phyloP scores from a whole-genome alignment of 2,888 invertebrate species.

The Scaptomyza parva region DNA sequence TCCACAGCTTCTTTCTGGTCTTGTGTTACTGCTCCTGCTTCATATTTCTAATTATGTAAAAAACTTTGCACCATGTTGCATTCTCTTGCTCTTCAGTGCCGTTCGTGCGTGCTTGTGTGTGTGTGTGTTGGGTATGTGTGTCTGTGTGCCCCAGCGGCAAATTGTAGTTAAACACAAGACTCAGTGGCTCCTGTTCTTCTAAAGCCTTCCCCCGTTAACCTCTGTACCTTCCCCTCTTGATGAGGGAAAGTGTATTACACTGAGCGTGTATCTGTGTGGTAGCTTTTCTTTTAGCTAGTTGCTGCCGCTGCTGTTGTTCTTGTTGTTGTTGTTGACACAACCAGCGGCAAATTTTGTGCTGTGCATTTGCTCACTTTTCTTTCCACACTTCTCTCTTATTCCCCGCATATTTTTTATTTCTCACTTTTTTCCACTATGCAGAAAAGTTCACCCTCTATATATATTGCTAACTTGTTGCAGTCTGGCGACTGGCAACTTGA shows the following conservation, averaged over 20 bases:
- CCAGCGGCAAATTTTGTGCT: constrained; percentile 67
- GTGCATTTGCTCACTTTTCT: constrained; percentile 37
- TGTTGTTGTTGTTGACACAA: constrained; percentile 45
- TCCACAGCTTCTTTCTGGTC: neutral
- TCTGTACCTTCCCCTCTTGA: constrained; percentile 10
- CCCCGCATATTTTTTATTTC: too few species aligned
- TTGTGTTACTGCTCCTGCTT: constrained; percentile 34
- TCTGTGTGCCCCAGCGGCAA: constrained; percentile 43
- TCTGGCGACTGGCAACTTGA: constrained; percentile 38
- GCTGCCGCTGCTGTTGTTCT: constrained; percentile 10
- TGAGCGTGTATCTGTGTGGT: constrained; percentile 50
- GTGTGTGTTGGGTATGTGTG: neutral
- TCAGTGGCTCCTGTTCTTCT: constrained; percentile 18
- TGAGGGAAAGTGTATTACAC: constrained; percentile 43
- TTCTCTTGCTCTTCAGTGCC: too few species aligned
- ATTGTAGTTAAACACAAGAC: constrained; percentile 68
- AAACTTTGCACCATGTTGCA: constrained; percentile 65
- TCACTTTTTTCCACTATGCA: neutral
- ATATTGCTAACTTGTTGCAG: constrained; percentile 67
- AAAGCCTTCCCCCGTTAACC: neutral
- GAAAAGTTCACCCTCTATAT: constrained; percentile 24
- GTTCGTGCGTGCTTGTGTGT: neutral
- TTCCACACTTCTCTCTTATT: neutral
- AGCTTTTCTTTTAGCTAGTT: constrained; percentile 18
- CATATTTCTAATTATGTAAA: constrained; percentile 78